Evolutionary conservation across 2,888 invertebrate genomes (phyloP).

Genomic region (Agrochola macilenta): DNA sequence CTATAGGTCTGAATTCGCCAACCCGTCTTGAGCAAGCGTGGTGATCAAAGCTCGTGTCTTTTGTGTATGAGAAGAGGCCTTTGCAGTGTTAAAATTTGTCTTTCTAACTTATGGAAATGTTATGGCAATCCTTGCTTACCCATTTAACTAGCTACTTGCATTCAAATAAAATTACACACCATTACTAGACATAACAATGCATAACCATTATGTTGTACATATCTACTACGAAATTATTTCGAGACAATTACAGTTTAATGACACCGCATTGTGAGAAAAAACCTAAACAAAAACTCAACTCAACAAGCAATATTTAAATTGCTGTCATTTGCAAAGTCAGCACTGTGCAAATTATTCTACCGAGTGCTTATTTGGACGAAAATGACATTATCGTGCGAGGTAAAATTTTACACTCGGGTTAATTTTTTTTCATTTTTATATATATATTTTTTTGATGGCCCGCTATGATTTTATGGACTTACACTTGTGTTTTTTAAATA

Average conservation of each 20-base stretch:
- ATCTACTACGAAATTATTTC: constrained; percentile 31
- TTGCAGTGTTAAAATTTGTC: background rate
- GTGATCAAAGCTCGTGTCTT: no score
- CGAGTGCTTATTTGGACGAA: constrained; percentile 16
- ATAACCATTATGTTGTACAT: constrained; percentile 32
- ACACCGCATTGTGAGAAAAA: constrained; percentile 49
- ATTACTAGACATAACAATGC: constrained; percentile 50
- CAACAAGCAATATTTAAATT: constrained; percentile 39
- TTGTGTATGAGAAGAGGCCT: no score
- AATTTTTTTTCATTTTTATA: no score
- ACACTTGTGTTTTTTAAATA: no score
- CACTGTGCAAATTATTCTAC: constrained; percentile 46
- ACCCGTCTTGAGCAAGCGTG: no score
- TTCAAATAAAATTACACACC: constrained; percentile 20
- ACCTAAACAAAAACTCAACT: constrained; percentile 40
- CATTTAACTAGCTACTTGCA: background rate
- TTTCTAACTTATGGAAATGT: background rate
- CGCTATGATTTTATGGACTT: no score
- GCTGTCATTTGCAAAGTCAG: constrained; percentile 53
- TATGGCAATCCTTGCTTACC: background rate
- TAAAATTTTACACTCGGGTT: background rate
- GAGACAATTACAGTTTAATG: constrained; percentile 51
- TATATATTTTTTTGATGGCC: no score
- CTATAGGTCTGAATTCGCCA: no score
- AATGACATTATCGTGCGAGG: constrained; percentile 3